Conservation (phyloP, 1,140 invertebrate genomes). For the Drosophila bocqueti region DNA sequence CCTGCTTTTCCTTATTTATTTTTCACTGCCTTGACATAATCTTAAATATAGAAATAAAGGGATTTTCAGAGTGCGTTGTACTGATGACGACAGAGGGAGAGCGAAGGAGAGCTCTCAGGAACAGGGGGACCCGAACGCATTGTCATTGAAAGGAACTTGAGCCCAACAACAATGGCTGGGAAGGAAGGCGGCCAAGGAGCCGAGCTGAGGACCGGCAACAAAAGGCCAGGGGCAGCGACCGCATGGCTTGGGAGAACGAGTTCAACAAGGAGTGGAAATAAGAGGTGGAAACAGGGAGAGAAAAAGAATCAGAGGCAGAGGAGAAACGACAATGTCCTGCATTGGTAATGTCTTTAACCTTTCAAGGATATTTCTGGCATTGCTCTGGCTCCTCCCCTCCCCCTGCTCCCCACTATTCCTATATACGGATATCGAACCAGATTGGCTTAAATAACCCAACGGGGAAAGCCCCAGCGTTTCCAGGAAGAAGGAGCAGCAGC, state of each 20-base stretch:
- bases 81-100: slow-evolving; percentile 35
- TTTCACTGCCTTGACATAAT: slow-evolving; percentile 3
- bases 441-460: slow-evolving; percentile 42
- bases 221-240: slow-evolving; percentile 77
- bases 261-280: slow-evolving; percentile 52
- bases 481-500: background rate
- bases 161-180: slow-evolving; percentile 37
- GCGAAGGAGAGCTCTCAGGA: slow-evolving; percentile 3
- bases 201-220: slow-evolving; percentile 34
- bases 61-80: slow-evolving; percentile 46
- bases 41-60: slow-evolving; percentile 17
- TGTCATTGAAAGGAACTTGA: slow-evolving; percentile 83
- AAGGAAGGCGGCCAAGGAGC: slow-evolving; percentile 23
- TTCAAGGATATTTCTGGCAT: slow-evolving; percentile 80
- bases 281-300: slow-evolving; percentile 2
- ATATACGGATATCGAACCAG: slow-evolving; percentile 41
- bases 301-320: background rate
- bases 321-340: slow-evolving; percentile 60
- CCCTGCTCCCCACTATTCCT: background rate
- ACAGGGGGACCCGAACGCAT: slow-evolving; percentile 55
- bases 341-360: slow-evolving; percentile 81
- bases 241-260: slow-evolving; percentile 73
- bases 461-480: slow-evolving; percentile 9
- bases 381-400: slow-evolving; percentile 28
- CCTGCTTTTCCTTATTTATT: background rate